phyloP scores from a whole-genome alignment of 2,888 invertebrate genomes.

The Lithosia quadra region DNA sequence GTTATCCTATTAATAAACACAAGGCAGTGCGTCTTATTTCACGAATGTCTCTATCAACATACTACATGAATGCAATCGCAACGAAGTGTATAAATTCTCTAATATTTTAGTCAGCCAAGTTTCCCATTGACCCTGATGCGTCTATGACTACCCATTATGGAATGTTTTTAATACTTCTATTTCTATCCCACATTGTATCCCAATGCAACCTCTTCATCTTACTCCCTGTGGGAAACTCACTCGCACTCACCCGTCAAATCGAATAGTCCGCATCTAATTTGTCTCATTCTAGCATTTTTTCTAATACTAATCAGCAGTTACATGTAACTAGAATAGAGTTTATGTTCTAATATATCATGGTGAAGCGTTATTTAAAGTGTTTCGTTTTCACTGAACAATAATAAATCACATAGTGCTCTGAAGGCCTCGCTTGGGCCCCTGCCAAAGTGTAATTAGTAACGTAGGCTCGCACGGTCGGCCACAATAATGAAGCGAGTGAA shows the following conservation, averaged over 20 bases:
- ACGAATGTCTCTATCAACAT: no score
- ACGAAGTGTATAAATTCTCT: no score
- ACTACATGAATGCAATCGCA: no score
- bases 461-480: slow-evolving; percentile 69
- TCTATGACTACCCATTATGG: background rate
- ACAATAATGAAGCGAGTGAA: slow-evolving; percentile 72
- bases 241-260: background rate
- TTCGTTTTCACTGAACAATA: slow-evolving; percentile 73
- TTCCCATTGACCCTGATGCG: no score
- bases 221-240: no score
- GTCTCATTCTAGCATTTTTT: background rate
- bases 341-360: slow-evolving; percentile 67
- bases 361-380: slow-evolving; percentile 76
- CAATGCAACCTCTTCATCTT: background rate
- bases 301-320: slow-evolving; percentile 28
- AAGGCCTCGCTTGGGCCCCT: slow-evolving; percentile 72
- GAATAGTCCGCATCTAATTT: background rate
- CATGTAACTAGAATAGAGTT: slow-evolving; percentile 53
- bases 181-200: no score
- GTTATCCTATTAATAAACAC: no score
- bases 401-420: slow-evolving; percentile 77
- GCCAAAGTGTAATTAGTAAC: slow-evolving; percentile 83
- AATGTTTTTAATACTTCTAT: background rate
- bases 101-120: no score
- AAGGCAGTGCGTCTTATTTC: no score